A percentile compares a stretch with the other conserved stretches of the same genome.
phyloP scores from a whole-genome alignment of 2,113 vertebrate genomes.

The Phalacrocorax carbo region DNA sequence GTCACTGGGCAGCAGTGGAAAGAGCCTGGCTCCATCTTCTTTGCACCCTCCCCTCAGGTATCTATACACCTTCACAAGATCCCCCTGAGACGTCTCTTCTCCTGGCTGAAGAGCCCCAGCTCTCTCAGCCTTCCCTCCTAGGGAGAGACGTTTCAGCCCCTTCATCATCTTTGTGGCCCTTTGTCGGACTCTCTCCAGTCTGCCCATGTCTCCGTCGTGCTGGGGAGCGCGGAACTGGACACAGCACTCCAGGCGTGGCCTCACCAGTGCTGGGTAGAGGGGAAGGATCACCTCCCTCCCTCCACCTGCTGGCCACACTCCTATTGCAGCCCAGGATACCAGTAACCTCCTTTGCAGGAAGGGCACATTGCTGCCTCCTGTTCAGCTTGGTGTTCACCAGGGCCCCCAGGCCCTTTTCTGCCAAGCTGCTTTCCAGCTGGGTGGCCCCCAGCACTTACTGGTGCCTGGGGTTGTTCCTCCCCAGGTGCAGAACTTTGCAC shows the following conservation, averaged over 20 bases:
- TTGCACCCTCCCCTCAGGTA: background rate
- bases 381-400: background rate
- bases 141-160: background rate
- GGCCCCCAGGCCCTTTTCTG: background rate
- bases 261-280: background rate
- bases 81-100: background rate
- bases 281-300: background rate
- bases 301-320: background rate
- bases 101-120: background rate
- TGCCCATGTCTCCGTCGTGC: background rate
- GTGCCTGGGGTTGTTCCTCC: background rate
- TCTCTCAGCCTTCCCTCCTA: background rate
- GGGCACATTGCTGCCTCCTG: background rate
- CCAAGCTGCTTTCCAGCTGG: background rate
- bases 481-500: background rate
- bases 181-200: background rate
- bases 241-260: background rate
- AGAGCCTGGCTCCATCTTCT: accelerated
- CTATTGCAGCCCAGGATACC: background rate
- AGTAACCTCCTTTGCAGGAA: background rate
- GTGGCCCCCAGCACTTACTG: background rate
- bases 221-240: background rate
- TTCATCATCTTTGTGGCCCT: background rate
- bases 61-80: background rate
- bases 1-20: background rate